A percentile compares a stretch with the other conserved stretches of the same genome.
These are phyloP conservation scores for Melanotaenia nigrans DNA, from an alignment of 2,797 vertebrate genomes.

Conservation along the genomic window DNA sequence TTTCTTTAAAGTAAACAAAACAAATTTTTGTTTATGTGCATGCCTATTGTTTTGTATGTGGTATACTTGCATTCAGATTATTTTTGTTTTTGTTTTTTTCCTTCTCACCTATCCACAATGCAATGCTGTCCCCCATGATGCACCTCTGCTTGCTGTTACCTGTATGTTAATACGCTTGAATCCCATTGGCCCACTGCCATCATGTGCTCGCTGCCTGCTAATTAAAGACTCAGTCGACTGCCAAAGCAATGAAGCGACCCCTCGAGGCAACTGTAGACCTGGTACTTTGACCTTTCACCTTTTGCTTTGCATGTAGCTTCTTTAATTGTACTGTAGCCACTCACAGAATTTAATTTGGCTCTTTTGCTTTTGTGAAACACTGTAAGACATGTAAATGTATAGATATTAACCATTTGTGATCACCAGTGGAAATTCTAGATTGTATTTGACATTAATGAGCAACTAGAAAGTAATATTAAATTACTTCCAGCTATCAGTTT, in stretches of 20 bases:
- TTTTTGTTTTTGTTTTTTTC: constrained; percentile 89
- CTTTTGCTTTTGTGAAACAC: constrained; percentile 78
- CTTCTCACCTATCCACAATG: constrained; percentile 94
- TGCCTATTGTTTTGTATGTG: constrained; percentile 98
- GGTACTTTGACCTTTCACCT: constrained; percentile 95
- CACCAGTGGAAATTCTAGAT: constrained; percentile 57
- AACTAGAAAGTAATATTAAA: constrained; percentile 66
- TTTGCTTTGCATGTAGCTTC: constrained; percentile 99
- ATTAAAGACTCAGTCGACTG: constrained; percentile 99
- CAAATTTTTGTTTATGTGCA: constrained; percentile 95
- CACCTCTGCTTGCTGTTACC: constrained; percentile 99
- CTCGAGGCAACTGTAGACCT: constrained; percentile 94
- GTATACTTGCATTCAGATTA: constrained; percentile 99
- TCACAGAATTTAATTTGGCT: constrained; percentile 89
- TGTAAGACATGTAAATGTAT: constrained; percentile 67
- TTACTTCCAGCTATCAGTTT: constrained; percentile 44
- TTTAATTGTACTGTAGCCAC: constrained; percentile 94
- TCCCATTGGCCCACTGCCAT: constrained; percentile 99
- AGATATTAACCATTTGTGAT: constrained; percentile 46
- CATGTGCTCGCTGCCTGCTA: constrained; percentile 99
- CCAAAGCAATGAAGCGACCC: constrained; percentile 99
- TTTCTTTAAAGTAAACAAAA: constrained; percentile 91
- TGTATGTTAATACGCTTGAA: constrained; percentile 99
- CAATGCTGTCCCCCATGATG: constrained; percentile 99
- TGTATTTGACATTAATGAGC: constrained; percentile 50